Conservation (phyloP, 1,140 invertebrate genomes). For the Sycobia sp. region DNA sequence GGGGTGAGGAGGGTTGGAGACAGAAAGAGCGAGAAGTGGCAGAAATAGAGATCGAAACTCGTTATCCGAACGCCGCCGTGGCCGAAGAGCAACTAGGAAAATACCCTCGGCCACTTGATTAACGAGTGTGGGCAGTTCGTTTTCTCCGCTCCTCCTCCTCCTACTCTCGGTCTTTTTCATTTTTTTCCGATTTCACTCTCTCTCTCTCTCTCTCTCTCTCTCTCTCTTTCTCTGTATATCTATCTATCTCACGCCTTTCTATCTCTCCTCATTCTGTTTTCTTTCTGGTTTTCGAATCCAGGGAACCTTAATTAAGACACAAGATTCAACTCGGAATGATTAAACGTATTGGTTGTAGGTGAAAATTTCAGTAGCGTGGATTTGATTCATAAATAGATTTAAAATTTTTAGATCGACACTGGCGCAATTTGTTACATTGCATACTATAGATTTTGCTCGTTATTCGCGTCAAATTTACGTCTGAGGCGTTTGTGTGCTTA, state of each 20-base stretch:
- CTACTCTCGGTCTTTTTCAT: not conserved
- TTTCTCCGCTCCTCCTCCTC: slow-evolving; percentile 2
- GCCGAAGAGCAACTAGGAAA: slow-evolving; percentile 25
- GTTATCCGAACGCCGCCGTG: slow-evolving; percentile 13
- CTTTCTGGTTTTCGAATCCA: too few species aligned
- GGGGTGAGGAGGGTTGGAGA: not conserved
- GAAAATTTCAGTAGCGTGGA: slow-evolving; percentile 25
- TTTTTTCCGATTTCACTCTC: not conserved
- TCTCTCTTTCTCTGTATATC: too few species aligned
- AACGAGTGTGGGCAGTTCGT: slow-evolving; percentile 32
- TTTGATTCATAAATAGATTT: slow-evolving; percentile 13
- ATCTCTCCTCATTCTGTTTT: too few species aligned
- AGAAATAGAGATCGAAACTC: slow-evolving; percentile 31
- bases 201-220: slow-evolving; percentile 17
- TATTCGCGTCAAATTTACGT: too few species aligned
- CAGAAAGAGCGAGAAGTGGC: too few species aligned
- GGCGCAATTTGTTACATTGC: too few species aligned
- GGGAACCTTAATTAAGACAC: slow-evolving; percentile 22
- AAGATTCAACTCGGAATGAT: slow-evolving; percentile 13
- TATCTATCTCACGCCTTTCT: too few species aligned
- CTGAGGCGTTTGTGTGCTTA: too few species aligned
- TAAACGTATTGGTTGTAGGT: slow-evolving; percentile 15
- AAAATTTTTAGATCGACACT: too few species aligned
- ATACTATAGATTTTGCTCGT: too few species aligned
- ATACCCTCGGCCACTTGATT: slow-evolving; percentile 32